phyloP scores from a whole-genome alignment of 2,113 vertebrate genomes.

The Rhinopomastus cyanomelas region DNA sequence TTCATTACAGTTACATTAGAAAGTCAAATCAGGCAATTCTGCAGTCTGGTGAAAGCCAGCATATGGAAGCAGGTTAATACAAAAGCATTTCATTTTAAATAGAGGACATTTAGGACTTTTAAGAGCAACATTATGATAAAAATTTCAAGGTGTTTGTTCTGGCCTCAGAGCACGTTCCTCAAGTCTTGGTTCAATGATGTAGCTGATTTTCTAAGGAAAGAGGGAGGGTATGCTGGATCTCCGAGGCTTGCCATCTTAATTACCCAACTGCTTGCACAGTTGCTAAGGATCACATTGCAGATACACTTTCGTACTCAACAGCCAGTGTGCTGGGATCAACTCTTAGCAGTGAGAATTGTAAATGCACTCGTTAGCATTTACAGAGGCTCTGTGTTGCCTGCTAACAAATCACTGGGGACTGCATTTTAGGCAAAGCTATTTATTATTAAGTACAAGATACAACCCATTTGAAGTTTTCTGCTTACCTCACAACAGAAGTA shows the following conservation, averaged over 20 bases:
- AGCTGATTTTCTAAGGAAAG: conserved; percentile 49
- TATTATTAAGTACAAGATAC: not conserved
- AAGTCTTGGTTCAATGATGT: conserved; percentile 48
- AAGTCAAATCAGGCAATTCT: conserved; percentile 98
- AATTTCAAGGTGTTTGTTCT: conserved; percentile 72
- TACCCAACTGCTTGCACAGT: conserved; percentile 67
- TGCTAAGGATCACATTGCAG: conserved; percentile 60
- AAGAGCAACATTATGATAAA: conserved; percentile 78
- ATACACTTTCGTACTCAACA: not conserved
- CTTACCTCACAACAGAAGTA: not conserved
- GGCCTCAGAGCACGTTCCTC: conserved; percentile 49
- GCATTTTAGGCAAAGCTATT: not conserved
- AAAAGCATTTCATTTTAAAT: conserved; percentile 84
- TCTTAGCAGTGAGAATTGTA: not conserved
- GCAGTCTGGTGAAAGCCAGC: conserved; percentile 80
- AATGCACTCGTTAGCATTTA: not conserved
- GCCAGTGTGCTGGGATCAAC: not conserved
- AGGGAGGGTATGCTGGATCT: conserved; percentile 55
- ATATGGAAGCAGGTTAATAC: conserved; percentile 81
- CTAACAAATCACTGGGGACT: not conserved
- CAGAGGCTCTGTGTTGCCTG: not conserved
- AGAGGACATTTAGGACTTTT: conserved; percentile 78
- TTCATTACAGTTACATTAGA: conserved; percentile 97
- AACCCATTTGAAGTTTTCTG: not conserved
- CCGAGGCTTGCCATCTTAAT: conserved; percentile 75